Percentiles rank a stretch among this genome's conserved stretches.
Evolutionary conservation across 2,888 invertebrate species (phyloP).

Genomic region (Thecocarcelia acutangulata): DNA sequence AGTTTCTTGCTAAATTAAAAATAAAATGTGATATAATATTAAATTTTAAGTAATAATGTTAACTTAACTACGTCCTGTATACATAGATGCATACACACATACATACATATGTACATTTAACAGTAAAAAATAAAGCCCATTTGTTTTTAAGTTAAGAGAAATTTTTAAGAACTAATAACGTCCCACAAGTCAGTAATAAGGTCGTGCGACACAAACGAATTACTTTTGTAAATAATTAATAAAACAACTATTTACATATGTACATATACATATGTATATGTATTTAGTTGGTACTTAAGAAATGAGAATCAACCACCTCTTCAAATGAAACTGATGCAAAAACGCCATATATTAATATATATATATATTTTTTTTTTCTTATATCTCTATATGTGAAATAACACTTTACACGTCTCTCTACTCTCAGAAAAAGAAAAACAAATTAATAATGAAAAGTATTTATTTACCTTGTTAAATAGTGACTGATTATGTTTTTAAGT

Average conservation of each 20-base stretch:
- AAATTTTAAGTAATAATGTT: constrained; percentile 59
- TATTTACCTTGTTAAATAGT: constrained; percentile 63
- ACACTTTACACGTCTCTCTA: constrained; percentile 27
- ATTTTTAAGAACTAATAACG: constrained; percentile 17
- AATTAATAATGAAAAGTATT: constrained; percentile 56
- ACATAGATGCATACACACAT: background rate
- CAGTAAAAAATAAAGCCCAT: background rate
- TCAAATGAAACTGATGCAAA: constrained; percentile 59
- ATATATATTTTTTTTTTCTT: too few relatives aligned
- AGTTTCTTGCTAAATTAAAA: constrained; percentile 55
- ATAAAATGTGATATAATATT: constrained; percentile 69
- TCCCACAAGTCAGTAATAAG: constrained; percentile 55
- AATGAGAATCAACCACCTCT: constrained; percentile 57
- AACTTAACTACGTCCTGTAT: constrained; percentile 63
- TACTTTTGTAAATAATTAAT: constrained; percentile 34
- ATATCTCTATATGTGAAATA: constrained; percentile 5
- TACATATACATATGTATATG: background rate
- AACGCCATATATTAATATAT: constrained; percentile 69
- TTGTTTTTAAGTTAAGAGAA: constrained; percentile 3
- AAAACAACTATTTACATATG: background rate
- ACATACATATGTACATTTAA: constrained; percentile 8
- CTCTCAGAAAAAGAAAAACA: constrained; percentile 19
- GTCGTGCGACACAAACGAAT: background rate
- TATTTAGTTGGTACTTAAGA: constrained; percentile 56
- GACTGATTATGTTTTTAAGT: constrained; percentile 68